Evolutionary conservation across 2,888 invertebrate genomes (phyloP).

Genomic region (Rapana venosa): DNA sequence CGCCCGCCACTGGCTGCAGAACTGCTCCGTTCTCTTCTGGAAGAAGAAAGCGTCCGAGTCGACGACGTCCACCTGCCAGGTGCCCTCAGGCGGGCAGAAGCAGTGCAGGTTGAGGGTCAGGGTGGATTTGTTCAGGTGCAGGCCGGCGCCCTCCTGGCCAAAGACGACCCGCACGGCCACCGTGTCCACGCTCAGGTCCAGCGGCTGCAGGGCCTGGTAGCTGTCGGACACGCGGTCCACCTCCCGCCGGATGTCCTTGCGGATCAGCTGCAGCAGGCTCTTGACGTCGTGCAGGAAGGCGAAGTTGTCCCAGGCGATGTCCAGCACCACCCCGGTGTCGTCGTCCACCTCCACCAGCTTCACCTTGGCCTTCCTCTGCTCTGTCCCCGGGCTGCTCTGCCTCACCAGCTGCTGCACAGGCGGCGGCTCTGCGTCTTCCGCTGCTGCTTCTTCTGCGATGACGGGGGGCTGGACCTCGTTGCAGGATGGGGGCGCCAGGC

Average conservation of each 20-base stretch:
- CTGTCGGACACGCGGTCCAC: constrained; percentile 31
- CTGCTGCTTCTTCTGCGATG: too few species aligned
- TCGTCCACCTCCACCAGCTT: constrained; percentile 27
- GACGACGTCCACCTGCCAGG: constrained; percentile 33
- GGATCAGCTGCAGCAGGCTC: constrained; percentile 30
- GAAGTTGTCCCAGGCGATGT: constrained; percentile 44
- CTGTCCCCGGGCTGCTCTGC: neutral
- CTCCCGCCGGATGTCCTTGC: constrained; percentile 28
- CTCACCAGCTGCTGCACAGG: too few species aligned
- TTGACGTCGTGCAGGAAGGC: constrained; percentile 34
- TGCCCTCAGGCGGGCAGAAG: constrained; percentile 28
- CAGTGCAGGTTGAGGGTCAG: constrained; percentile 43
- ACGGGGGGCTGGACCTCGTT: neutral
- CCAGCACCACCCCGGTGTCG: constrained; percentile 18
- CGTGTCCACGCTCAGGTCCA: constrained; percentile 42
- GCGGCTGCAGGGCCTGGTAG: constrained; percentile 42
- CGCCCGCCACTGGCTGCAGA: constrained; percentile 30
- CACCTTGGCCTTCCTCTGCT: neutral
- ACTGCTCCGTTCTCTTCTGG: constrained; percentile 33
- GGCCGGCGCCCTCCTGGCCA: constrained; percentile 42
- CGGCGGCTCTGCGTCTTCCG: neutral
- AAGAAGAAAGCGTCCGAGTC: constrained; percentile 42
- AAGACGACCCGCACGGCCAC: constrained; percentile 30
- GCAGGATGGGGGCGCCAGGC: neutral
- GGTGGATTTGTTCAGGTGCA: constrained; percentile 31